Evolutionary conservation across 2,888 invertebrate genomes (phyloP), one percentile per base, ranked within the genome.

Genomic region (Lathronympha strigana): DNA sequence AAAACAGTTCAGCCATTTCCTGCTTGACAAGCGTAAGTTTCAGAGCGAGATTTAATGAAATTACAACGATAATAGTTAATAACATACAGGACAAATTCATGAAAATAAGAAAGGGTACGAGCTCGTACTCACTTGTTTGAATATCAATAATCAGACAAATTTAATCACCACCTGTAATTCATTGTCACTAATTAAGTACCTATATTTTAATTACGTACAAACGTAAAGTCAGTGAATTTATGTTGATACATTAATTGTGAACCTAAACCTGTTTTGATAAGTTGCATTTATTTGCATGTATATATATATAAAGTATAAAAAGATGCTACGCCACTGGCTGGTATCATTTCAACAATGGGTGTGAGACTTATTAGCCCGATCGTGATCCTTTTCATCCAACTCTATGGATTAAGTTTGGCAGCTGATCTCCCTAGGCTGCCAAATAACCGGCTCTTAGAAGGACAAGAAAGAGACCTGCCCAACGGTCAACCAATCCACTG

Each of bases 391-490:
- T 17, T 50, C 13, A 28, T 25, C 25, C 49, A 49, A 8, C 38
- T 60, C 8, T 25, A 17, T n/a, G 45, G 23, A 17, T 28, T 19
- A 1, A 33, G 23, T 11, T 36, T 36, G 2, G 38, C 50, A 8
- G 38, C 17, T 0, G 17, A 61, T n/a, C 49, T 61, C 11, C 60
- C 60, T 1, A 21, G 0, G 11, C 23, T 61, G 5, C 36, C 36
- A 8, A 25, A 36, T 23, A 61, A 61, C 60, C 50, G 15, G 9
- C 50, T 61, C n/a, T 13, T 38, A 4, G 60, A 50, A 28, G 50
- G 50, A 2, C 0, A 1, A 1, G 60, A 61, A 0, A 50, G 60
- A 13, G 33, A 50, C 0, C 19, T 61, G 0, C 60, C 60, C 5
- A 61, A 50, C 13, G 60, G 21, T 9, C 13, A 11, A n/a, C 38